These are phyloP conservation scores for Sylvilagus floridanus DNA, from an alignment of 2,797 vertebrate genomes.

Conservation along the genomic window DNA sequence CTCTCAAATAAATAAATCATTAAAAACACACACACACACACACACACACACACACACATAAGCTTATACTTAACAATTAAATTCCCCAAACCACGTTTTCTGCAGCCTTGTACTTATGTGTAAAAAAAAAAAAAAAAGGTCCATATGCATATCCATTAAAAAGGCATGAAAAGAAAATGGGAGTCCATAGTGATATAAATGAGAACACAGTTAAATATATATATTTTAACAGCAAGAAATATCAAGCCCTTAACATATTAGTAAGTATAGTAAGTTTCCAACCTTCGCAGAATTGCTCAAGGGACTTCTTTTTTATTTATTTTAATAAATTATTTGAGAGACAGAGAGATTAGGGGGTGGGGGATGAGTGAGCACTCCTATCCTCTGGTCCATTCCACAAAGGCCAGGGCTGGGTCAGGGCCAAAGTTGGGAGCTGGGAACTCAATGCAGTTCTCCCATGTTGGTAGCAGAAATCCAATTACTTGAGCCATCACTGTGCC, in stretches of 20 bases:
- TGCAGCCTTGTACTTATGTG: background rate
- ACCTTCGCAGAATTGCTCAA: conserved; percentile 34
- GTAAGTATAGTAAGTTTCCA: background rate
- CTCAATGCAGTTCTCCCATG: too few species aligned
- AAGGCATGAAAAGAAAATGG: background rate
- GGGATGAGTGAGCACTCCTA: too few species aligned
- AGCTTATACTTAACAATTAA: background rate
- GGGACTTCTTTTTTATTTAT: background rate
- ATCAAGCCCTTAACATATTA: background rate
- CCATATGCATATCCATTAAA: background rate
- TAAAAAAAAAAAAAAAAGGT: background rate
- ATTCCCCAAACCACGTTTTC: conserved; percentile 35
- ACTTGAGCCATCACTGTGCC: too few species aligned
- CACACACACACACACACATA: too few species aligned
- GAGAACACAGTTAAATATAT: conserved; percentile 30
- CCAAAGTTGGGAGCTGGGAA: too few species aligned
- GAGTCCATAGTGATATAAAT: background rate
- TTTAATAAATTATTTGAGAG: too few species aligned
- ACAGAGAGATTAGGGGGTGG: too few species aligned
- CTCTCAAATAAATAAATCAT: too few species aligned
- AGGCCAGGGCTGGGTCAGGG: too few species aligned
- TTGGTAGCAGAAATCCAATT: too few species aligned
- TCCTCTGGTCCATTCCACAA: too few species aligned
- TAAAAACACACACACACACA: too few species aligned
- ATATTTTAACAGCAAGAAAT: conserved; percentile 31